Evolutionary conservation across 2,888 invertebrate species (phyloP).

Genomic region (Lepidonotus clava): DNA sequence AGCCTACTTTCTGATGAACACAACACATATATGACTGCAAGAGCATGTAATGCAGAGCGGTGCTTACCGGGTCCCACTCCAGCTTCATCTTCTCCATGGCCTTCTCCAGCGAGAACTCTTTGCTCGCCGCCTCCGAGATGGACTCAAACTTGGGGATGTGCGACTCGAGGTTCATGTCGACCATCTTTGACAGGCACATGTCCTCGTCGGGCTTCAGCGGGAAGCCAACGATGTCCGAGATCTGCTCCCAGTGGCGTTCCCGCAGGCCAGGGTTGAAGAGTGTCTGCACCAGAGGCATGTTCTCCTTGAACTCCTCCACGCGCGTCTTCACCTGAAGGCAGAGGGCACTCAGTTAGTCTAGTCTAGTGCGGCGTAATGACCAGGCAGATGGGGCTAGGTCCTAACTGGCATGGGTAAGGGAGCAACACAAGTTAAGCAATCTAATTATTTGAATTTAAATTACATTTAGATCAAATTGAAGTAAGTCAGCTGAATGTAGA

Average conservation of each 20-base stretch:
- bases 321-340: conserved; percentile 83
- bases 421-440: too few species aligned
- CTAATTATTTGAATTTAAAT: too few species aligned
- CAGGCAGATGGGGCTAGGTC: too few species aligned
- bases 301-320: conserved; percentile 91
- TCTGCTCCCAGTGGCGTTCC: conserved; percentile 91
- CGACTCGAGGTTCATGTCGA: conserved; percentile 93
- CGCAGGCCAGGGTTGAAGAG: conserved; percentile 94
- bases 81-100: conserved; percentile 92
- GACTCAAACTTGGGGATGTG: conserved; percentile 92
- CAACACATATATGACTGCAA: too few species aligned
- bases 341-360: too few species aligned
- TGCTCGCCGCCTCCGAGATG: conserved; percentile 96
- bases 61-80: conserved; percentile 88
- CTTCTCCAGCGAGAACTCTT: conserved; percentile 95
- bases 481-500: too few species aligned
- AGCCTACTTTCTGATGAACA: too few species aligned
- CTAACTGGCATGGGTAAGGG: too few species aligned
- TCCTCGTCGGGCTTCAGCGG: conserved; percentile 91
- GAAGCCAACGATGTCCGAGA: conserved; percentile 96
- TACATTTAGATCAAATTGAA: too few species aligned
- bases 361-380: too few species aligned
- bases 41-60: background rate
- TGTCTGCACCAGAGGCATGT: conserved; percentile 93
- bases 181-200: conserved; percentile 90